Percentiles rank a stretch among this genome's conserved stretches.
These are phyloP conservation scores for Hormiphora californensis DNA, from an alignment of 37 sponge, comb jelly and placozoan genomes.

Conservation along the genomic window DNA sequence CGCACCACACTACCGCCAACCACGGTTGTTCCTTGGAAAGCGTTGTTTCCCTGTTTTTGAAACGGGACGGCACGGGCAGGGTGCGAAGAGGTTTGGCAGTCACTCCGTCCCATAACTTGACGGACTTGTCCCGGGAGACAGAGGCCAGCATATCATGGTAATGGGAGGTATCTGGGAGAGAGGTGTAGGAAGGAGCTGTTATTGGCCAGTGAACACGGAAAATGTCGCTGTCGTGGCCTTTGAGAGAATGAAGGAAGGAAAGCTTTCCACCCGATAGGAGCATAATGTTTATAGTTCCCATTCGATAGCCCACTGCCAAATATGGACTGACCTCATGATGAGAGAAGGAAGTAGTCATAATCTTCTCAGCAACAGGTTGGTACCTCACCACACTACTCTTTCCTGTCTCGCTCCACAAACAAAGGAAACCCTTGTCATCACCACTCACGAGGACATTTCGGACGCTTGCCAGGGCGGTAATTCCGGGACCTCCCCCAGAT, in stretches of 20 bases:
- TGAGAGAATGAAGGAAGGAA: neutral
- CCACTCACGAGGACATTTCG: neutral
- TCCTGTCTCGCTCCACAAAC: neutral
- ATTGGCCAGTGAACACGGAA: constrained; percentile 4
- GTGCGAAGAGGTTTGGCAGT: neutral
- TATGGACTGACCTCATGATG: neutral
- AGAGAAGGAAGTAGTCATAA: neutral
- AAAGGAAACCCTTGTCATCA: constrained; percentile 38
- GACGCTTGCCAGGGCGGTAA: neutral
- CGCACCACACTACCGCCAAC: neutral
- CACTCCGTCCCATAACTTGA: constrained; percentile 15
- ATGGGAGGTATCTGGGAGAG: neutral
- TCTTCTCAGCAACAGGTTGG: constrained; percentile 44
- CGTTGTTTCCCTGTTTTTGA: neutral
- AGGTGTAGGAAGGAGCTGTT: neutral
- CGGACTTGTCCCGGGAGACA: constrained; percentile 25
- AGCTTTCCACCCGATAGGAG: neutral
- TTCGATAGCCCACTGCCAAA: neutral
- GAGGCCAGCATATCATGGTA: neutral
- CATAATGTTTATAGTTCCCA: constrained; percentile 46
- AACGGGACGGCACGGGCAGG: neutral
- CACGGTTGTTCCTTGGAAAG: constrained; percentile 36
- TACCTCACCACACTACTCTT: neutral
- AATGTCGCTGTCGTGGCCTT: constrained; percentile 45
- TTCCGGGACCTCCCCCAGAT: neutral